These are phyloP conservation scores for Muscicapa striata DNA, from an alignment of 2,797 vertebrate species.

Conservation along the genomic window DNA sequence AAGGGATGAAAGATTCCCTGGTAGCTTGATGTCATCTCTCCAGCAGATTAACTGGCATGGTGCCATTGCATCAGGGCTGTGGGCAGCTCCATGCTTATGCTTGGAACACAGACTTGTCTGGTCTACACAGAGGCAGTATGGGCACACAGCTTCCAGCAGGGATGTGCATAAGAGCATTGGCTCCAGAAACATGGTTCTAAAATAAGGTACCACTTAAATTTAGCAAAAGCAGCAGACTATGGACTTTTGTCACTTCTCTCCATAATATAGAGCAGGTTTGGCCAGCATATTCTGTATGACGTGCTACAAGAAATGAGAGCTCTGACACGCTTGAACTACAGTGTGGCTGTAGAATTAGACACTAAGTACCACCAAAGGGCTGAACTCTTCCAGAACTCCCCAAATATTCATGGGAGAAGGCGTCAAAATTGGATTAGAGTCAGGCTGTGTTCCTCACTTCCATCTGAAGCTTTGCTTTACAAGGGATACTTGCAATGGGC, in stretches of 20 bases:
- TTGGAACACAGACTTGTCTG: not conserved
- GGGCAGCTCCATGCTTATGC: not conserved
- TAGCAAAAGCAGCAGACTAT: not conserved
- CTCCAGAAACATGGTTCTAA: not conserved
- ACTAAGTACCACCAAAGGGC: not conserved
- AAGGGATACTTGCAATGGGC: not conserved
- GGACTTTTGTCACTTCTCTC: not conserved
- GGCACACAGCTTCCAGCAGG: not conserved
- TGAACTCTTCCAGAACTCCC: not conserved
- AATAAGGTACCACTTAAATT: not conserved
- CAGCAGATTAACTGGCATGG: not conserved
- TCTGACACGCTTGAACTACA: not conserved
- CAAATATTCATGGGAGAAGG: not conserved
- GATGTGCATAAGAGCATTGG: accelerated
- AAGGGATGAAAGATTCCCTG: not conserved
- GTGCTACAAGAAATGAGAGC: not conserved
- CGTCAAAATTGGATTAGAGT: not conserved
- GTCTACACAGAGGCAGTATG: accelerated
- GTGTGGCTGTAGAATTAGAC: not conserved
- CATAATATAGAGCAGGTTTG: not conserved
- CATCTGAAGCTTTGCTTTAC: not conserved
- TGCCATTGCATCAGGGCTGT: not conserved
- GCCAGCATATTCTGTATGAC: not conserved
- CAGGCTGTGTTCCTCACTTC: not conserved
- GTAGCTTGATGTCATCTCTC: not conserved